Evolutionary conservation across 2,113 vertebrate species (phyloP).

Genomic region (Cathartes aura): DNA sequence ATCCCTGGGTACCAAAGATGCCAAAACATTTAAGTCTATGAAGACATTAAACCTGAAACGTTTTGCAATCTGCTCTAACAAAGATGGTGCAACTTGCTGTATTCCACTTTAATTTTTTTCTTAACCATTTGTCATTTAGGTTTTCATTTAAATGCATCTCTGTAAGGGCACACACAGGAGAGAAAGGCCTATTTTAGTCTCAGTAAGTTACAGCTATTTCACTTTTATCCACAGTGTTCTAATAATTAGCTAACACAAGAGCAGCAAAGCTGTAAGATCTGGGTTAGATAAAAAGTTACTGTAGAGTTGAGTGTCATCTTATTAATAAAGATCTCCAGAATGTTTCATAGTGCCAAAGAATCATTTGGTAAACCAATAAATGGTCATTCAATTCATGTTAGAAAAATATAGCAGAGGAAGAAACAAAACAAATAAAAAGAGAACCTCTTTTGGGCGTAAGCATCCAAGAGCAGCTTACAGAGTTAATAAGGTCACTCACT

Average conservation of each 20-base stretch:
- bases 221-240: not conserved
- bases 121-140: not conserved
- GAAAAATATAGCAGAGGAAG: not conserved
- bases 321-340: not conserved
- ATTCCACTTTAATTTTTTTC: not conserved
- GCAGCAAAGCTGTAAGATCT: not conserved
- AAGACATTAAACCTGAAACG: not conserved
- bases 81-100: not conserved
- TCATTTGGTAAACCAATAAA: not conserved
- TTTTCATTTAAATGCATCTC: not conserved
- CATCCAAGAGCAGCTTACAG: not conserved
- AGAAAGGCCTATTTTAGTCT: not conserved
- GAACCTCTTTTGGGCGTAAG: not conserved
- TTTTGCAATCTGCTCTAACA: not conserved
- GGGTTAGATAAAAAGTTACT: not conserved
- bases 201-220: not conserved
- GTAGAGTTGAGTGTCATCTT: not conserved
- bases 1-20: not conserved
- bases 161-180: not conserved
- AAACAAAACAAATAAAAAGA: not conserved
- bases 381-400: not conserved
- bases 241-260: not conserved
- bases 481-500: not conserved
- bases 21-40: not conserved
- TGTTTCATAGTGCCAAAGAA: not conserved